Conservation (phyloP, 2,797 vertebrate species). For the Periophthalmus magnuspinnatus region DNA sequence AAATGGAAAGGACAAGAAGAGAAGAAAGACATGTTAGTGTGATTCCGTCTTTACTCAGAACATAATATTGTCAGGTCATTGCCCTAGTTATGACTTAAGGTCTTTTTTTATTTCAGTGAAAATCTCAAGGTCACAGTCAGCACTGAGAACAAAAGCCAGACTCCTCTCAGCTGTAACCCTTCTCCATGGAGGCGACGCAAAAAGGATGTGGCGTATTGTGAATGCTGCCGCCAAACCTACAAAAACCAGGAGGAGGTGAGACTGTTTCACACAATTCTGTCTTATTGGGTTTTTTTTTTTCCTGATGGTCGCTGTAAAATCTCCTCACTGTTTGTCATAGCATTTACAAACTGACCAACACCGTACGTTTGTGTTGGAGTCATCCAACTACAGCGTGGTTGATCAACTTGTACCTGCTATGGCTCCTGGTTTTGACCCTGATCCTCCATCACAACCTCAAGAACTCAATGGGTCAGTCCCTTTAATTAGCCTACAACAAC, state of each 20-base stretch:
- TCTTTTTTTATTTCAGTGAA: slow-evolving; percentile 36
- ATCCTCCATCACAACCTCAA: slow-evolving; percentile 31
- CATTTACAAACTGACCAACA: slow-evolving; percentile 84
- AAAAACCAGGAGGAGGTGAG: slow-evolving; percentile 77
- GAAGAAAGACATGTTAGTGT: slow-evolving; percentile 68
- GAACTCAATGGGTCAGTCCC: slow-evolving; percentile 47
- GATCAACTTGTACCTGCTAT: slow-evolving; percentile 79
- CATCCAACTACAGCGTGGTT: slow-evolving; percentile 70
- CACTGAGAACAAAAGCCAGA: slow-evolving; percentile 47
- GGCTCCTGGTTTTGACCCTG: slow-evolving; percentile 52
- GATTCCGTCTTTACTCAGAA: neutral
- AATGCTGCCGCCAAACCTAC: slow-evolving; percentile 84
- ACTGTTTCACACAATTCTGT: neutral
- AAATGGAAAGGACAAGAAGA: slow-evolving; percentile 36
- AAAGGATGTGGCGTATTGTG: slow-evolving; percentile 79
- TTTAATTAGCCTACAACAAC: neutral
- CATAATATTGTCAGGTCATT: neutral
- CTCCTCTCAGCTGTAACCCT: slow-evolving; percentile 37
- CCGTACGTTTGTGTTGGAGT: slow-evolving; percentile 73
- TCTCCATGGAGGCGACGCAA: slow-evolving; percentile 60
- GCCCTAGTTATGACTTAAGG: neutral
- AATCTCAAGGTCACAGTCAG: slow-evolving; percentile 40
- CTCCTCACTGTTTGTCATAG: slow-evolving; percentile 55
- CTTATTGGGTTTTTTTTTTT: neutral
- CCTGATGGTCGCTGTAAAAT: neutral